A percentile compares a stretch with the other conserved stretches of the same genome.
These are phyloP conservation scores for Pristionchus japonicus DNA, from an alignment of 2,888 invertebrate species.

Conservation along the genomic window DNA sequence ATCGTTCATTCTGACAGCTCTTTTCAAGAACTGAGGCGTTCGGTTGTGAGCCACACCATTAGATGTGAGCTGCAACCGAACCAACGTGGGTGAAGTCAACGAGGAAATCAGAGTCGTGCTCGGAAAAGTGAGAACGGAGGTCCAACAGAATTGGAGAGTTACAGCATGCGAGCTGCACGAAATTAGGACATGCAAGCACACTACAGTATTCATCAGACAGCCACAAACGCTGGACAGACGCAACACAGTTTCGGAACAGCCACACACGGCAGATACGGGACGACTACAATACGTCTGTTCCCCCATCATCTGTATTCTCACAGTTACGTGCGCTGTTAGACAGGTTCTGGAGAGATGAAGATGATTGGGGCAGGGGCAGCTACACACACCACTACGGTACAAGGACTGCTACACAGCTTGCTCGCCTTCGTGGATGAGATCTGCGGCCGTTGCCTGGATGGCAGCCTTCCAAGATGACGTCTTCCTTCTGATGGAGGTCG, in stretches of 20 bases:
- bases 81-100: conserved; percentile 14
- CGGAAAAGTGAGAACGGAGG: not conserved
- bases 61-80: conserved; percentile 7
- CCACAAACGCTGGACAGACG: not conserved
- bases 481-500: conserved; percentile 14
- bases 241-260: not conserved
- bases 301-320: no score
- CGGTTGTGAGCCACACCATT: not conserved
- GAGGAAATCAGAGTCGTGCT: not conserved
- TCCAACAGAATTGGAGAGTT: not conserved
- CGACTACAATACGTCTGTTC: no score
- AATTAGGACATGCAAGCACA: not conserved
- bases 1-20: not conserved
- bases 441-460: conserved; percentile 35
- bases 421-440: conserved; percentile 46
- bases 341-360: no score
- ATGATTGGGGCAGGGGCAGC: no score
- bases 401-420: conserved; percentile 19
- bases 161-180: not conserved
- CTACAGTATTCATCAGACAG: not conserved
- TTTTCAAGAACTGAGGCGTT: not conserved
- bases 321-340: no score
- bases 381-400: not conserved
- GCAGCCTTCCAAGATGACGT: not conserved
- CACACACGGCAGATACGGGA: no score